Base-by-base conservation (phyloP, 2,888 invertebrate species). In the Pammene aurita region DNA sequence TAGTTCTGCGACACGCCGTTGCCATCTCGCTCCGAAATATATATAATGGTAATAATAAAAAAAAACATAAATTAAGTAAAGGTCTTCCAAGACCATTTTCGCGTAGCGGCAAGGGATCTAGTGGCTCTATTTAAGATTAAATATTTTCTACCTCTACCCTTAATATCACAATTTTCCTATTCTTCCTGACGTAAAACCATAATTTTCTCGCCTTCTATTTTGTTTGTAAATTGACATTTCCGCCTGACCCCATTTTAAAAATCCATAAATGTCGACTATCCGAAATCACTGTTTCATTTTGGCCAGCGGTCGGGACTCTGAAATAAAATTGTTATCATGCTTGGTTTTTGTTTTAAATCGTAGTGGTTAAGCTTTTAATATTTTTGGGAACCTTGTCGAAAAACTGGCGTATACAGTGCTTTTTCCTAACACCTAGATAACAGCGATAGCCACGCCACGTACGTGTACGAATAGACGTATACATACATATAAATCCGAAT, bases 181-280 rank as follows among this genome's bases (percentile, higher is more conserved):
- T 42, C 7, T 26, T 18, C 50, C 11, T 10, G 26, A 26, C n/a
- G 5, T 18, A 6, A 38, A 50, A n/a, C 41, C 18, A 13, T 52
- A 41, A 57, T 52, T 62, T 41, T 9, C 50, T n/a, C 52, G 7
- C 16, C 11, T 26, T 60, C 52, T 35, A 6, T 52, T 66, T 62
- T 55, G 14, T 48, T 63, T 56, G 16, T 56, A 16, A 62, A 67
- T 67, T 62, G 62, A 67, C 34, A 44, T 62, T 67, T 67, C 38
- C 46, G 38, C 38, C 54, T 62, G 67, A 62, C 66, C 66, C 52
- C 55, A 55, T 62, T 62, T 56, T 52, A 35, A 57, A 61, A 46
- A 41, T 54, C 7, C 54, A 34, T 38, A 62, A 62, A 26, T 61
- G 18, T 10, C 26, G 16, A 14, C 42, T 62, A 67, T 67, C 41